Conservation (phyloP, 2,113 vertebrate genomes). For the Osmerus eperlanus region DNA sequence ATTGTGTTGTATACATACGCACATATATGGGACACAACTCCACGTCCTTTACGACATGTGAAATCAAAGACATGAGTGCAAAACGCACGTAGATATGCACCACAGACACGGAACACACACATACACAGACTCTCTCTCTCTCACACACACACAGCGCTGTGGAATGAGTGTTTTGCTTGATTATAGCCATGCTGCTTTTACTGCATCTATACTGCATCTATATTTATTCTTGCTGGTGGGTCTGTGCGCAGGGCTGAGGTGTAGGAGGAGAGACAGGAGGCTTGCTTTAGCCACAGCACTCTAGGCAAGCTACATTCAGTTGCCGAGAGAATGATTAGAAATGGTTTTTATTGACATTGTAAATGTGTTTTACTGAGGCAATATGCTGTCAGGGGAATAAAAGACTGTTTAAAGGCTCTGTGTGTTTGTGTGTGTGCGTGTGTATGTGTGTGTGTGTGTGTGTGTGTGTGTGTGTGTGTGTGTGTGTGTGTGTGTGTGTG, state of each 20-base stretch:
- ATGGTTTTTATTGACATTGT: slow-evolving; percentile 74
- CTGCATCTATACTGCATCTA: slow-evolving; percentile 35
- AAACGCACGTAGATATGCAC: background rate
- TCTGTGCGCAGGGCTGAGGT: slow-evolving; percentile 13
- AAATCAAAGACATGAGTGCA: background rate
- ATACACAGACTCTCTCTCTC: background rate
- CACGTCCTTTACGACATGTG: too few species aligned
- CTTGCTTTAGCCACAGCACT: slow-evolving; percentile 57
- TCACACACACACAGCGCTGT: background rate
- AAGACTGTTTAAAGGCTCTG: slow-evolving; percentile 35
- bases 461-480: background rate
- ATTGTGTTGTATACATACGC: too few species aligned
- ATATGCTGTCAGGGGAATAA: slow-evolving; percentile 63
- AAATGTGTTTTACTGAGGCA: slow-evolving; percentile 67
- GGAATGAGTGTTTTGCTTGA: background rate
- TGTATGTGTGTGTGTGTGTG: background rate
- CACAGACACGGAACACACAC: background rate
- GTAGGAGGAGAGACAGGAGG: slow-evolving; percentile 35
- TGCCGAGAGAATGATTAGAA: slow-evolving; percentile 67
- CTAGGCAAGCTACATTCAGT: slow-evolving; percentile 52
- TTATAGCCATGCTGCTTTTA: background rate
- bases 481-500: background rate
- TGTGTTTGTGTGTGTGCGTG: background rate
- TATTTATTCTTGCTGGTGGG: slow-evolving; percentile 31
- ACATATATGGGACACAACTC: too few species aligned